Conservation (phyloP, 2,797 vertebrate genomes). For the Gambelia wislizenii region DNA sequence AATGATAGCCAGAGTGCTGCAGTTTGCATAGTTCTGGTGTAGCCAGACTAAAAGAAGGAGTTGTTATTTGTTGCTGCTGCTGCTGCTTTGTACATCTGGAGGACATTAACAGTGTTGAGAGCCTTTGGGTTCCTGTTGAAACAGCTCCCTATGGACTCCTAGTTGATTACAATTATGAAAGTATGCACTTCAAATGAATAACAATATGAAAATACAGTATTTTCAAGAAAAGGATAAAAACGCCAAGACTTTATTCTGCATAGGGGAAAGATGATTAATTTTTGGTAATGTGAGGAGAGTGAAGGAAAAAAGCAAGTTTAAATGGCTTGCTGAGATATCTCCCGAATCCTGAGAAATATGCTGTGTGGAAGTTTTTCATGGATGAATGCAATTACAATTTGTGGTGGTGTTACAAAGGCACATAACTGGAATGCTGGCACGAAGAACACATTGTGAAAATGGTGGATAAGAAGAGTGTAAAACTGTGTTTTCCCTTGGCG, state of each 20-base stretch:
- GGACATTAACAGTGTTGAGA: not conserved
- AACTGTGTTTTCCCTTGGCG: not conserved
- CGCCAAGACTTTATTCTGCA: not conserved
- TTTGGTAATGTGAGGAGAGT: constrained; percentile 21
- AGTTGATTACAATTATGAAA: not conserved
- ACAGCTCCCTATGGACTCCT: constrained; percentile 19
- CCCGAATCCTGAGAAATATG: constrained; percentile 54
- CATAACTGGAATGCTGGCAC: constrained; percentile 49
- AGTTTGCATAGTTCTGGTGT: no score
- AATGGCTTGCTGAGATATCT: constrained; percentile 37
- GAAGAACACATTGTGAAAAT: not conserved
- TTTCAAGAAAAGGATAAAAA: not conserved
- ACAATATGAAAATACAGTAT: constrained; percentile 44
- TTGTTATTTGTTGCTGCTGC: not conserved
- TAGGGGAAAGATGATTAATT: not conserved
- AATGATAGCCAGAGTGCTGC: no score
- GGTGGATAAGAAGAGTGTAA: not conserved
- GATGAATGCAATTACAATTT: constrained; percentile 46
- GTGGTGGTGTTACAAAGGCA: constrained; percentile 43
- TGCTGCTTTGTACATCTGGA: not conserved
- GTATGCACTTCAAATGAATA: not conserved
- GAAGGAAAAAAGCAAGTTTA: not conserved
- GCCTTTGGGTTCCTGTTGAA: not conserved
- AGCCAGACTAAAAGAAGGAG: no score
- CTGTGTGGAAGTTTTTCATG: constrained; percentile 48